phyloP scores from a whole-genome alignment of 2,113 vertebrate species.

The Ptilorrhoa leucosticta region DNA sequence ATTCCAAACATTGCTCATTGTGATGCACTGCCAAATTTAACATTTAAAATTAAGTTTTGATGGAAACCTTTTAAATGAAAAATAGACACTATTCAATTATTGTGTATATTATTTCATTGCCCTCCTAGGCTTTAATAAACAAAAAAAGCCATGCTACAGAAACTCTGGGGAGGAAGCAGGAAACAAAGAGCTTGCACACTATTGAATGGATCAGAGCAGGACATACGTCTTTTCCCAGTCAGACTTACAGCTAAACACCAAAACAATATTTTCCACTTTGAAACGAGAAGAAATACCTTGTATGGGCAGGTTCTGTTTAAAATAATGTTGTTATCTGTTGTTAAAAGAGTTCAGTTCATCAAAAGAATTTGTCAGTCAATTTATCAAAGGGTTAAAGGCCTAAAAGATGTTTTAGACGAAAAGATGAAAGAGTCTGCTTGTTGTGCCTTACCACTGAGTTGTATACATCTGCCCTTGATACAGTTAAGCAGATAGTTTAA shows the following conservation, averaged over 20 bases:
- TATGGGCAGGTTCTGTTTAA: background rate
- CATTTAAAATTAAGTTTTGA: background rate
- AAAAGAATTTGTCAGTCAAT: background rate
- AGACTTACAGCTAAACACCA: background rate
- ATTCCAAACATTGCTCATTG: background rate
- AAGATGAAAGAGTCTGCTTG: background rate
- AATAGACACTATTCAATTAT: background rate
- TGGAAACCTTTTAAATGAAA: background rate
- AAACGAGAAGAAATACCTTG: background rate
- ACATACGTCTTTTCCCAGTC: background rate
- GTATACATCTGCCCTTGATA: background rate
- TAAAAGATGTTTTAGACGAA: background rate
- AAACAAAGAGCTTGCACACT: background rate
- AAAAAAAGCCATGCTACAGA: background rate
- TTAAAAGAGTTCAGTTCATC: background rate
- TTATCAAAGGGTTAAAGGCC: background rate
- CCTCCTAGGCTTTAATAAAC: background rate
- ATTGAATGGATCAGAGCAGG: background rate
- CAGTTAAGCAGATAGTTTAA: background rate
- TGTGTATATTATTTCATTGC: background rate
- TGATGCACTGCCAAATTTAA: background rate
- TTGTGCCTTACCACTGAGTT: background rate
- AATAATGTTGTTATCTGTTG: background rate
- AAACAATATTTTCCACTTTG: background rate
- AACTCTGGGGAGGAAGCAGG: background rate